A percentile compares a stretch with the other conserved stretches of the same genome.
Evolutionary conservation across 1,140 invertebrate genomes (phyloP).

Genomic region (Homalodisca vitripennis): DNA sequence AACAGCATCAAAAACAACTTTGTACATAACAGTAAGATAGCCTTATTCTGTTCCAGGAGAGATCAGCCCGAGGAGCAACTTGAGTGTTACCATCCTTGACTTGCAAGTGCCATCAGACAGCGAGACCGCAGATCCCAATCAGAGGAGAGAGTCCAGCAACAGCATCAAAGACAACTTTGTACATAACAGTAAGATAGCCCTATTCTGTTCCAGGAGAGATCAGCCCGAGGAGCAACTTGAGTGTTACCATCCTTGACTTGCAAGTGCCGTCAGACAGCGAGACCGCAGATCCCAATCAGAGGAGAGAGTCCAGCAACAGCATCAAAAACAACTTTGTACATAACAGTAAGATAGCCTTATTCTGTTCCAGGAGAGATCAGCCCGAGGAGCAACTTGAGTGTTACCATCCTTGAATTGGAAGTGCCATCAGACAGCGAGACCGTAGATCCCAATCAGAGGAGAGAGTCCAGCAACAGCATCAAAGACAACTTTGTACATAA

Average conservation of each 20-base stretch:
- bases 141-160: constrained; percentile 15
- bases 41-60: constrained; percentile 32
- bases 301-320: constrained; percentile 17
- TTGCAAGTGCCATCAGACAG: constrained; percentile 29
- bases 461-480: constrained; percentile 21
- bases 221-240: constrained; percentile 33
- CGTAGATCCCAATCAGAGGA: background rate
- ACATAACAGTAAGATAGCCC: constrained; percentile 27
- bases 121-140: constrained; percentile 3
- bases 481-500: constrained; percentile 23
- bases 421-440: constrained; percentile 27
- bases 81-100: constrained; percentile 35
- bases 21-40: constrained; percentile 27
- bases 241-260: constrained; percentile 34
- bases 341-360: constrained; percentile 29
- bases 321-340: constrained; percentile 21
- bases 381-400: constrained; percentile 33
- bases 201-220: constrained; percentile 32
- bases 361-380: constrained; percentile 32
- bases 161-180: constrained; percentile 24
- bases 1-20: constrained; percentile 22
- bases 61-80: constrained; percentile 32
- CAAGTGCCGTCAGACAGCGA: constrained; percentile 28
- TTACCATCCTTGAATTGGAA: constrained; percentile 32
- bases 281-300: constrained; percentile 7